Evolutionary conservation across 2,113 vertebrate genomes (phyloP).

Genomic region (Conger conger): DNA sequence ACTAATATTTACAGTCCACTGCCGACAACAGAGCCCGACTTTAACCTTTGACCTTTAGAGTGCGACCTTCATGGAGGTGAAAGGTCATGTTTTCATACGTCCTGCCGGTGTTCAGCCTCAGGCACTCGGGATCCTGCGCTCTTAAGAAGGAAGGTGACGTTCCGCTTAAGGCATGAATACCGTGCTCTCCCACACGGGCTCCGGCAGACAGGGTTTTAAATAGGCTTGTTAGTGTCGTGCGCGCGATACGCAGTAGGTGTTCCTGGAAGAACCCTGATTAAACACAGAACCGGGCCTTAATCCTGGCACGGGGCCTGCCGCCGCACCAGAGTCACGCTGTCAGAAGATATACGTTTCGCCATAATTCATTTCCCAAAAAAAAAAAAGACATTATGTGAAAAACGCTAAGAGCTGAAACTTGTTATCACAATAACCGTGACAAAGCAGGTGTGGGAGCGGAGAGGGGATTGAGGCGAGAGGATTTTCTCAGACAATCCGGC

Average conservation of each 20-base stretch:
- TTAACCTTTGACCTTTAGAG: neutral
- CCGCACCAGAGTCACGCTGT: neutral
- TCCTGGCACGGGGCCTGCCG: neutral
- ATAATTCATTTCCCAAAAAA: neutral
- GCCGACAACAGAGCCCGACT: neutral
- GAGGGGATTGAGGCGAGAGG: neutral
- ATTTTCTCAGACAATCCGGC: neutral
- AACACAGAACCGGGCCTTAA: neutral
- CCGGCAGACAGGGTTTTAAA: neutral
- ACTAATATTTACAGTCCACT: neutral
- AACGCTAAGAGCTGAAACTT: neutral
- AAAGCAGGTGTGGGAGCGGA: neutral
- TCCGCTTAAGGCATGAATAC: neutral
- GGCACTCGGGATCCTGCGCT: neutral
- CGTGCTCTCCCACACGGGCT: neutral
- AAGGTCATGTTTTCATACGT: no score
- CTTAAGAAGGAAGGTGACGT: neutral
- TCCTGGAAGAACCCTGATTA: neutral
- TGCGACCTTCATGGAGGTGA: neutral
- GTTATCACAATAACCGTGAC: neutral
- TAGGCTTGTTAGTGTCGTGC: neutral
- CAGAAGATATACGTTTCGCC: neutral
- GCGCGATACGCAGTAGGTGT: neutral
- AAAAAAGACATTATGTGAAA: neutral
- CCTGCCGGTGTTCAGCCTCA: no score